A percentile compares a stretch with the other conserved stretches of the same genome.
Evolutionary conservation across 1,140 invertebrate genomes (phyloP).

Genomic region (Hyposmocoma kahamanoa): DNA sequence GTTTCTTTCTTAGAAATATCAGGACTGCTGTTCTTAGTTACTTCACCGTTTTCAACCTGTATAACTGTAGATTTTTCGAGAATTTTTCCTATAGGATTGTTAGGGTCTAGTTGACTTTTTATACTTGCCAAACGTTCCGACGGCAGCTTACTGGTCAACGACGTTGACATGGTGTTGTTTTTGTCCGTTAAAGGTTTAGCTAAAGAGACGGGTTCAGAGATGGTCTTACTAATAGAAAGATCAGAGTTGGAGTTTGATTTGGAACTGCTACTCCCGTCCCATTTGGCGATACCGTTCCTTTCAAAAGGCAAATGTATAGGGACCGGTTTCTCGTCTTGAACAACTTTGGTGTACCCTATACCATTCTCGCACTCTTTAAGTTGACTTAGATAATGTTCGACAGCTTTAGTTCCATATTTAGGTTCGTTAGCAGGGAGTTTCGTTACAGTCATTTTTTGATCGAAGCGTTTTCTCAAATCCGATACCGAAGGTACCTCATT

Average conservation of each 20-base stretch:
- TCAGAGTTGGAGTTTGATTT: conserved; percentile 62
- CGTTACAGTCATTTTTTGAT: conserved; percentile 68
- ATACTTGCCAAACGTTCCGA: conserved; percentile 56
- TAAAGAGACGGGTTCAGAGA: conserved; percentile 59
- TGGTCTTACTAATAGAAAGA: conserved; percentile 58
- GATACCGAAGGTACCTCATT: conserved; percentile 73
- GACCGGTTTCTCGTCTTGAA: conserved; percentile 56
- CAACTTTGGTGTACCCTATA: conserved; percentile 41
- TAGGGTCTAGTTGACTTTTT: conserved; percentile 66
- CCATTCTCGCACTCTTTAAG: conserved; percentile 63
- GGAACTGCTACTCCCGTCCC: conserved; percentile 51
- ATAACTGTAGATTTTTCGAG: conserved; percentile 70
- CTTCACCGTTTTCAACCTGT: conserved; percentile 61
- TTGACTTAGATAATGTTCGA: conserved; percentile 61
- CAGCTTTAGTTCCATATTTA: conserved; percentile 38
- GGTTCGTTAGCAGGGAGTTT: conserved; percentile 58
- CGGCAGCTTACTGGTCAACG: conserved; percentile 46
- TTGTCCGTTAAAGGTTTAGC: conserved; percentile 47
- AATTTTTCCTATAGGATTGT: conserved; percentile 69
- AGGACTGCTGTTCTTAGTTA: conserved; percentile 14
- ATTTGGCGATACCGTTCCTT: conserved; percentile 53
- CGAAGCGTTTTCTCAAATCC: conserved; percentile 74
- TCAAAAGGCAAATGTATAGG: conserved; percentile 64
- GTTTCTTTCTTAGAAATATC: conserved; percentile 27
- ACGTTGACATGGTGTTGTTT: conserved; percentile 46